Percentiles rank a stretch among this genome's conserved stretches.
These are phyloP conservation scores for Drosophila lacteicornis DNA, from an alignment of 1,140 invertebrate genomes.

Conservation along the genomic window DNA sequence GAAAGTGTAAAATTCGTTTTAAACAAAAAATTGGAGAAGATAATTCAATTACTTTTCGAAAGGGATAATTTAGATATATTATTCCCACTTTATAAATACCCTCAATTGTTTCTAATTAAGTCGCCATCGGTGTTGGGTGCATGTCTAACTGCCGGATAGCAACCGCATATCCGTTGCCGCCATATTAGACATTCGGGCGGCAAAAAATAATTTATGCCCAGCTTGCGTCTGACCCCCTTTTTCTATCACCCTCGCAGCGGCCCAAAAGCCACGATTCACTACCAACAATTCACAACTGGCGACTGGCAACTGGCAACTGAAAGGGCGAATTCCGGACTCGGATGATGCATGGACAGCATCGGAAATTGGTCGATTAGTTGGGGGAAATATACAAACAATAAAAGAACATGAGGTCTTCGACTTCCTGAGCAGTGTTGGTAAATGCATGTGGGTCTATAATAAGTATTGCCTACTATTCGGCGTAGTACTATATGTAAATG, in stretches of 20 bases:
- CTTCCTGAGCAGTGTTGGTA: conserved; percentile 14
- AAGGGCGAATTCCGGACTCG: conserved; percentile 20
- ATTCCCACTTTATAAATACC: not conserved
- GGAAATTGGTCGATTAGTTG: conserved; percentile 48
- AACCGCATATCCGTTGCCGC: conserved; percentile 67
- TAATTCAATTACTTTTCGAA: too few species aligned
- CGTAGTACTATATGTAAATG: not conserved
- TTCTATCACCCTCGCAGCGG: not conserved
- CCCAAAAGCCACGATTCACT: not conserved
- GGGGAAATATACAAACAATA: conserved; percentile 24
- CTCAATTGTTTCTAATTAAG: not conserved
- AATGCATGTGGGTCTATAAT: not conserved
- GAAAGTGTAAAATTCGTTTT: too few species aligned
- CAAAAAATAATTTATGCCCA: conserved; percentile 77
- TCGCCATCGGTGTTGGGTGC: conserved; percentile 1
- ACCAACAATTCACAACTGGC: conserved; percentile 15
- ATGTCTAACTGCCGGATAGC: conserved; percentile 22
- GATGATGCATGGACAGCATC: conserved; percentile 35
- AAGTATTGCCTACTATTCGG: conserved; percentile 35
- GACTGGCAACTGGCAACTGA: conserved; percentile 13
- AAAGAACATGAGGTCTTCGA: conserved; percentile 11
- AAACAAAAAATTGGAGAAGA: not conserved
- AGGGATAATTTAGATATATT: not conserved
- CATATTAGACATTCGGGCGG: conserved; percentile 66
- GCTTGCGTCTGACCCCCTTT: conserved; percentile 18